A percentile compares a stretch with the other conserved stretches of the same genome.
Evolutionary conservation across 2,113 vertebrate species (phyloP).

Genomic region (Platysteira castanea): DNA sequence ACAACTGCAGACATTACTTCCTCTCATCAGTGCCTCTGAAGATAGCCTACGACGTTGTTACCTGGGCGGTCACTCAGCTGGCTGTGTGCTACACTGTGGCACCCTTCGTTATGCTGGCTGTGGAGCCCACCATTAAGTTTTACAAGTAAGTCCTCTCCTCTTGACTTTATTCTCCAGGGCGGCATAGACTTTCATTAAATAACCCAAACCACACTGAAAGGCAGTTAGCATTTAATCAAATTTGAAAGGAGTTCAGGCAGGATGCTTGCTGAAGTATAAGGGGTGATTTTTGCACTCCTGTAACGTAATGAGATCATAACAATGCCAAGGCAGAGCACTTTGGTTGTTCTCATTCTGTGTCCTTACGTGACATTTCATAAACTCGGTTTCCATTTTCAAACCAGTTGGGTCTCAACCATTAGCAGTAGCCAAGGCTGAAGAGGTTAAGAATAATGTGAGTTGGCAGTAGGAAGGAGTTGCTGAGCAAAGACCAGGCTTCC

Average conservation of each 20-base stretch:
- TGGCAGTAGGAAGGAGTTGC: background rate
- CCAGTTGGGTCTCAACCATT: background rate
- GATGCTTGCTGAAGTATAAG: background rate
- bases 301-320: background rate
- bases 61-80: constrained; percentile 76
- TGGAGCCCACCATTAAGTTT: constrained; percentile 74
- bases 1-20: constrained; percentile 73
- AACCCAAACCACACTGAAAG: background rate
- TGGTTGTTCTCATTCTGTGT: background rate
- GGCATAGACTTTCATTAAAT: background rate
- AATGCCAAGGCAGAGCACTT: background rate
- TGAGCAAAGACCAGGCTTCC: background rate
- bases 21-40: constrained; percentile 68
- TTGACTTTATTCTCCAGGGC: background rate
- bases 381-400: background rate
- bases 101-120: constrained; percentile 75
- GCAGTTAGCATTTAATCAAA: background rate
- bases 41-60: constrained; percentile 59
- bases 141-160: constrained; percentile 73
- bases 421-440: background rate
- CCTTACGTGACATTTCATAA: background rate
- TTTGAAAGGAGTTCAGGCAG: background rate
- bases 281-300: background rate
- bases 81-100: constrained; percentile 74
- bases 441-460: background rate